Base-by-base conservation (phyloP, 2,113 vertebrate genomes). In the Austrofundulus limnaeus region DNA sequence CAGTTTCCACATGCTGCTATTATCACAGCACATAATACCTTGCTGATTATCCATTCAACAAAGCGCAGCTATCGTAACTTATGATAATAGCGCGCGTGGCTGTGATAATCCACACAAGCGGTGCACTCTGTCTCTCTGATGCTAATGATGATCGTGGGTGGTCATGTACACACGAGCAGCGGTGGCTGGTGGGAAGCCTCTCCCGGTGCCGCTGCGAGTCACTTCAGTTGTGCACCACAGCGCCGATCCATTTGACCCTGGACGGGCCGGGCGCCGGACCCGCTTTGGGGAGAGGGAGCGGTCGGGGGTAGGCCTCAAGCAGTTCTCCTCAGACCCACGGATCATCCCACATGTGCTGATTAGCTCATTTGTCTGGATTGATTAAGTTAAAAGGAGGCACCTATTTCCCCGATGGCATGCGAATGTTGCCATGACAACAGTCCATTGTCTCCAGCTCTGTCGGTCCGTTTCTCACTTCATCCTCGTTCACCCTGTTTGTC, bases 11-110 rank as follows among this genome's bases (percentile, higher is more conserved):
- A 88, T 70, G 47, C 63, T 79, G 87, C 85, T 77, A 87, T 86
- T 89, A 87, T 89, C 75, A 66, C 79, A 70, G 86, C 76, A 78
- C 66, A 89, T 88, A 90, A 89, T 90, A 89, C 86, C 87, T 84
- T 64, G 71, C 85, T 89, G 89, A 90, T 90, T 89, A 88, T 85
- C 89, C 72, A 78, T 90, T 88, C 87, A 86, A 55, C 56, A 77
- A 83, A 78, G 80, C 73, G 76, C 72, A 79, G 77, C 83, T 78
- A 84, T 76, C 77, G 31, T 80, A 81, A 82, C 83, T 86, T 88
- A 85, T 83, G 78, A 82, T 89, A 88, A 88, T 90, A 78, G 82
- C 72, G 54, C 5, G 49, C n/a, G 57, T 9, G 61, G 72, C 78
- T 62, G 71, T 67, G 77, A 82, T 87, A 87, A 90, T 89, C 89